Conservation (phyloP, 2,797 vertebrate species). For the Uromys caudimaculatus region DNA sequence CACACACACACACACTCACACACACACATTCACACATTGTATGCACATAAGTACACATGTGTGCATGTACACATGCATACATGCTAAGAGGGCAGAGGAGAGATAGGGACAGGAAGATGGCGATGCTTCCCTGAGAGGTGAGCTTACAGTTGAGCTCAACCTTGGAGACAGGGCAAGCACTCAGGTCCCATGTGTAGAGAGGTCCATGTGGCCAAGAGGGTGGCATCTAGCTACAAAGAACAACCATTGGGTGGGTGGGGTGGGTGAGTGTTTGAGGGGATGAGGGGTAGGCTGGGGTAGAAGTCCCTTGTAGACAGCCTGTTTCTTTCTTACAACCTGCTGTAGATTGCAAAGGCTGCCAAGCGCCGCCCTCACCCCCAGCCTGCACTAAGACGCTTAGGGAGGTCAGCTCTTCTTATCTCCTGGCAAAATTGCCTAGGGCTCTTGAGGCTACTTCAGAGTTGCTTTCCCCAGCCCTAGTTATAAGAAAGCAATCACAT, state of each 20-base stretch:
- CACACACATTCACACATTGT: background rate
- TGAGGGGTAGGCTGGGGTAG: background rate
- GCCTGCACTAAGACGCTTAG: background rate
- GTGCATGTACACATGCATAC: background rate
- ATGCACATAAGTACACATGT: background rate
- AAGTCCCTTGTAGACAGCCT: background rate
- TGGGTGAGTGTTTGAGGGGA: too few species aligned
- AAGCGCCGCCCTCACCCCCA: too few species aligned
- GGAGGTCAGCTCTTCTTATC: background rate
- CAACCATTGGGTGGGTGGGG: accelerated
- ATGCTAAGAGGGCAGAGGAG: background rate
- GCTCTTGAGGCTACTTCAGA: background rate
- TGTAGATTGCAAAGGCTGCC: background rate
- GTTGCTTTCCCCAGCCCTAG: background rate
- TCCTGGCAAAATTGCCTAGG: accelerated
- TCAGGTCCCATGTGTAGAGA: background rate
- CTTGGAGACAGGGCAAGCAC: background rate
- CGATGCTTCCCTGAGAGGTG: background rate
- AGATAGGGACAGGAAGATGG: background rate
- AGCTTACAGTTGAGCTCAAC: background rate
- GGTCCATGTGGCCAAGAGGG: background rate
- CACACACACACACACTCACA: background rate
- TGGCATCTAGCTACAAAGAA: background rate
- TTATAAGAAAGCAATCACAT: accelerated
- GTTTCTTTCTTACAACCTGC: background rate